These are phyloP conservation scores for Physocephala rufipes DNA, from an alignment of 2,888 invertebrate species.

Conservation along the genomic window DNA sequence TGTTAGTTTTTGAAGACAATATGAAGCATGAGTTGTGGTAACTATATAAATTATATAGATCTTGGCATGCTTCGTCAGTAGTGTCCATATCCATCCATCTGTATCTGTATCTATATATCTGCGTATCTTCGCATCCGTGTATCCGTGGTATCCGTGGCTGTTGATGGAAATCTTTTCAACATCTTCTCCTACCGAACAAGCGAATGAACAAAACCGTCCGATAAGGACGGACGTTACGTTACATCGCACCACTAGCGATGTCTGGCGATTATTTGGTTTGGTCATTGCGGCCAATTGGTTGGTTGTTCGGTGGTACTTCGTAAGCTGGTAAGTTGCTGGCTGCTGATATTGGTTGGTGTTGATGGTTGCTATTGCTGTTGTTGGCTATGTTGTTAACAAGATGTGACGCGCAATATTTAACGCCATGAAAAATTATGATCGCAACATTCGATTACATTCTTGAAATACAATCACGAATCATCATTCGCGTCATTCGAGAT, in stretches of 20 bases:
- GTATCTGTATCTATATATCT: background rate
- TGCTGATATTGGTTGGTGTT: background rate
- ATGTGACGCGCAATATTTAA: slow-evolving; percentile 60
- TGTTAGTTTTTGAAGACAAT: too few relatives aligned
- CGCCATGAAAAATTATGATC: slow-evolving; percentile 61
- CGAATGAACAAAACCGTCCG: too few relatives aligned
- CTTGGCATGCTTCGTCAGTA: too few relatives aligned
- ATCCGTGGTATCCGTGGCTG: slow-evolving; percentile 18
- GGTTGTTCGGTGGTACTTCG: background rate
- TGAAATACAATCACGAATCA: slow-evolving; percentile 52
- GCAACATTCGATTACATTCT: slow-evolving; percentile 54
- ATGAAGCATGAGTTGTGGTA: too few relatives aligned
- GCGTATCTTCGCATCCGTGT: background rate
- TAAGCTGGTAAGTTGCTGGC: too few relatives aligned
- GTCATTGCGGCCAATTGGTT: background rate
- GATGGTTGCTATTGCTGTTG: background rate
- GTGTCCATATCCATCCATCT: too few relatives aligned
- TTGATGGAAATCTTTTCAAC: slow-evolving; percentile 21
- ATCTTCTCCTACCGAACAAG: background rate
- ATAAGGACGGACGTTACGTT: background rate
- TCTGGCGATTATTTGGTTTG: background rate
- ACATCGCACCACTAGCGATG: background rate
- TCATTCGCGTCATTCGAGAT: too few relatives aligned
- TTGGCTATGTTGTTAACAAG: slow-evolving; percentile 49
- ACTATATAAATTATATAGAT: too few relatives aligned